These are phyloP conservation scores for Lagocephalus sceleratus DNA, from an alignment of 2,797 vertebrate species.

Conservation along the genomic window DNA sequence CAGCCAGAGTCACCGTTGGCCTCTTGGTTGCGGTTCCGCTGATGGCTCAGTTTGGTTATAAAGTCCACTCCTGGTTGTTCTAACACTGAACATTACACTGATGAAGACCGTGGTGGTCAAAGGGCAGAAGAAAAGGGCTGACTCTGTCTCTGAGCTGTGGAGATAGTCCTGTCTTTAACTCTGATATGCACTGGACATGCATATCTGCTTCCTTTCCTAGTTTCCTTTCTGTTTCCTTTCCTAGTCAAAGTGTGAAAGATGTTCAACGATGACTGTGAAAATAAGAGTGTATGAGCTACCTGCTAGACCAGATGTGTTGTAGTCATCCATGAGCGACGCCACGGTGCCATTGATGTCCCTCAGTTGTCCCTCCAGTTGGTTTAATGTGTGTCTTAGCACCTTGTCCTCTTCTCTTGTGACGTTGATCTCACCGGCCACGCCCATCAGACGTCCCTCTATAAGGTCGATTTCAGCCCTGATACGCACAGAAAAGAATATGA, in stretches of 20 bases:
- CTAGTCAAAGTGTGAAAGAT: not conserved
- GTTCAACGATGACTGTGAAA: not conserved
- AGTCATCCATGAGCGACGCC: constrained; percentile 56
- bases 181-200: too few species aligned
- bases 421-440: constrained; percentile 67
- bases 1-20: too few species aligned
- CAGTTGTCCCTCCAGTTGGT: constrained; percentile 63
- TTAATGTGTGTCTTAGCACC: constrained; percentile 52
- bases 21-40: too few species aligned
- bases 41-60: too few species aligned
- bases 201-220: too few species aligned
- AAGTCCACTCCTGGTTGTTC: too few species aligned
- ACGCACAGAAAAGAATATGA: too few species aligned
- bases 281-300: constrained; percentile 61
- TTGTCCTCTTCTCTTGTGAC: constrained; percentile 43
- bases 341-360: constrained; percentile 71
- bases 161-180: too few species aligned
- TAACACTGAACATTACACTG: too few species aligned
- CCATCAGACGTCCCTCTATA: constrained; percentile 79
- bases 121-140: too few species aligned
- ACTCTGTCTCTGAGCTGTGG: too few species aligned
- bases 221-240: not conserved
- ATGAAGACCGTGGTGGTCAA: too few species aligned
- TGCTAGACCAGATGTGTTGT: constrained; percentile 63
- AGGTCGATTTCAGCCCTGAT: constrained; percentile 79